These are phyloP conservation scores for Silurus lanzhouensis DNA, from an alignment of 2,797 vertebrate species.

Conservation along the genomic window DNA sequence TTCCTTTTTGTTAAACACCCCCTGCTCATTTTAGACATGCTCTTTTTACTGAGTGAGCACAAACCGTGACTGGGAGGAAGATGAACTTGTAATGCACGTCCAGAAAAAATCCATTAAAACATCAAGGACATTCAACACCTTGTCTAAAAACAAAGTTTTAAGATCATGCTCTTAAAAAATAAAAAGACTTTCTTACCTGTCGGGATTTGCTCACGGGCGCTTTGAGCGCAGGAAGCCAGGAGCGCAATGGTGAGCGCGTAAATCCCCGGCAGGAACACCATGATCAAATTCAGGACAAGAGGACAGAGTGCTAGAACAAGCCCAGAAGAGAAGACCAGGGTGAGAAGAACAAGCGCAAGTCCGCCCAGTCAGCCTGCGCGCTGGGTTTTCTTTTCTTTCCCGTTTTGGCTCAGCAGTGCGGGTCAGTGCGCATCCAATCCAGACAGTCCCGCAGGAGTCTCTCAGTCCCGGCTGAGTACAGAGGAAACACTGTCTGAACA, in stretches of 20 bases:
- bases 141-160: neutral
- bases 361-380: neutral
- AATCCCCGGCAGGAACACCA: neutral
- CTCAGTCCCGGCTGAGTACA: neutral
- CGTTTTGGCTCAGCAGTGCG: neutral
- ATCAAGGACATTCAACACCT: no score
- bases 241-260: constrained; percentile 1
- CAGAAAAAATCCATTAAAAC: neutral
- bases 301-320: neutral
- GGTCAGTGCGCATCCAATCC: constrained; percentile 12
- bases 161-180: neutral
- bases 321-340: neutral
- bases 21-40: neutral
- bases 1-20: neutral
- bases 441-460: neutral
- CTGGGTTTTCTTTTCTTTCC: neutral
- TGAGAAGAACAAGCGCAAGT: constrained; percentile 3
- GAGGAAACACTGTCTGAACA: neutral
- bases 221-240: neutral
- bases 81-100: neutral
- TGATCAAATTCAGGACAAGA: neutral
- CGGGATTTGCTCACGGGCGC: constrained; percentile 7
- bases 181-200: neutral
- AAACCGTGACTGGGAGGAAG: no score
- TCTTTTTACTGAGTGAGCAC: neutral